phyloP scores from a whole-genome alignment of 1,140 invertebrate genomes.

The Drosophila orena region DNA sequence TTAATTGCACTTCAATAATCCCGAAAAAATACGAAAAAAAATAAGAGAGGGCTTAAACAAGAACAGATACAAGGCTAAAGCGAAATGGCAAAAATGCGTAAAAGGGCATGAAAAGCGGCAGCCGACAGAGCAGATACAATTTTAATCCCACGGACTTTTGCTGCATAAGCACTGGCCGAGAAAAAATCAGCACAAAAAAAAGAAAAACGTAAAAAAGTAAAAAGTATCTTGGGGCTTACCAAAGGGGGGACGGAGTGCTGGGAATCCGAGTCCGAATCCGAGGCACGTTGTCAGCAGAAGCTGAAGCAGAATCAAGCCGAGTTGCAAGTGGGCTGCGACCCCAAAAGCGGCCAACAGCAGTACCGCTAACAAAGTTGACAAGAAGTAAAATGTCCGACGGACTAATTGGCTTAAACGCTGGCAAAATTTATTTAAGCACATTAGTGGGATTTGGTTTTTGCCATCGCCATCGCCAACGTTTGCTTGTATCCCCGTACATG shows the following conservation, averaged over 20 bases:
- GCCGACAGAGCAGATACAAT: constrained; percentile 72
- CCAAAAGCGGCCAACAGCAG: constrained; percentile 65
- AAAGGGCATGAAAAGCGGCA: constrained; percentile 82
- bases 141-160: constrained; percentile 83
- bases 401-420: constrained; percentile 85
- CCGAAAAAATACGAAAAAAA: constrained; percentile 66
- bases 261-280: constrained; percentile 23
- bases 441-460: constrained; percentile 84
- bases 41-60: constrained; percentile 37
- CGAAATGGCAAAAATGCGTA: constrained; percentile 81
- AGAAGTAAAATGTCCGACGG: constrained; percentile 85
- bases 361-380: constrained; percentile 82
- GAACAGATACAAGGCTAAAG: constrained; percentile 46
- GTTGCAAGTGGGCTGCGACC: constrained; percentile 68
- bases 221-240: constrained; percentile 25
- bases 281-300: constrained; percentile 71
- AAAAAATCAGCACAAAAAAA: constrained; percentile 5
- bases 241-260: background rate
- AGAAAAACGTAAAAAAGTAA: too few relatives aligned
- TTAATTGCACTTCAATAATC: constrained; percentile 85
- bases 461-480: constrained; percentile 26
- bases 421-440: constrained; percentile 85
- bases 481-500: constrained; percentile 11
- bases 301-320: constrained; percentile 55
- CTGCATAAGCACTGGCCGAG: constrained; percentile 74